Evolutionary conservation across 2,797 vertebrate species (phyloP), one percentile per base, ranked within the genome.

Genomic region (Denticeps clupeoides): DNA sequence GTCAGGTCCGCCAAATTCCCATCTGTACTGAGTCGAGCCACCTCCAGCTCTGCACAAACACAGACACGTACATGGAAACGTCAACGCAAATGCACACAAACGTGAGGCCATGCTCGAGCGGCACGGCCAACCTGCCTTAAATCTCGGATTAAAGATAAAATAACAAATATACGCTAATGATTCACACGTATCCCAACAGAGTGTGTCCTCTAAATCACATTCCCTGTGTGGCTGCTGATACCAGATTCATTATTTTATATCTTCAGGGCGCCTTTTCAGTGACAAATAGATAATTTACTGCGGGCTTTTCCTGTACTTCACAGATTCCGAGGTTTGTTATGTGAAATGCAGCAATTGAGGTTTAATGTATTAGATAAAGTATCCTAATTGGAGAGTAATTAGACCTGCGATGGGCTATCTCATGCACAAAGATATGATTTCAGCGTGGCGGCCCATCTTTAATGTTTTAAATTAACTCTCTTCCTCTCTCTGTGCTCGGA

Each of bases 11-110:
- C 88, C 45, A 97, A 80, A 65, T 86, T 91, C 57, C 90, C 92
- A 55, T 99, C 95, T 29, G 95, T 99, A 70, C 93, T 96, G 22
- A 99, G 78, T 53, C 93, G 84, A 1, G 91, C 91, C 73, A 99
- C 94, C 82, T 97, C 92, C 64, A 99, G 68, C 68, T 95, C 95
- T 99, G 78, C 3, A 49, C 23, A 54, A 51, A 55, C 44, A 52
- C 25, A 51, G 54, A 52, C 41, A 63, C 49, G 43, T 15, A n/a
- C n/a, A n/a, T 48, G 10, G 26, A 8, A 11, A 32, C 33, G 25
- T 13, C n/a, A n/a, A n/a, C n/a, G n/a, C n/a, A n/a, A 8, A 19
- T 25, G 45, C 15, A 29, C 43, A 45, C 27, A 31, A 15, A 12
- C 18, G 33, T 45, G 33, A 15, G 47, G n/a, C 24, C 21, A 10